These are phyloP conservation scores for Thera britannica DNA, from an alignment of 2,888 invertebrate species.

Conservation along the genomic window DNA sequence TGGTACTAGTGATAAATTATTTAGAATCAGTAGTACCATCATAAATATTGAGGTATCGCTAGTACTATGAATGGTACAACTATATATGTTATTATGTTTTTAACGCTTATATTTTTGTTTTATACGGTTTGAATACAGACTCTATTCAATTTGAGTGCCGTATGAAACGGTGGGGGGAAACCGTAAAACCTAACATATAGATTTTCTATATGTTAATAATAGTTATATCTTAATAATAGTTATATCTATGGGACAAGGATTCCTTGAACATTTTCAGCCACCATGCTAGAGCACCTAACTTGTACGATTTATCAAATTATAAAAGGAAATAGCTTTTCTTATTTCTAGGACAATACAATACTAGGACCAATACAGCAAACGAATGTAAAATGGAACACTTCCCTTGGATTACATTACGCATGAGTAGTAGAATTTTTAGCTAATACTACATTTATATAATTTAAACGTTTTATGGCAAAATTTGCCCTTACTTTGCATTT, in stretches of 20 bases:
- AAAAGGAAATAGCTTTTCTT: constrained; percentile 20
- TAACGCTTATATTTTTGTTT: neutral
- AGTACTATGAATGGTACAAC: too few relatives aligned
- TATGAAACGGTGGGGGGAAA: constrained; percentile 24
- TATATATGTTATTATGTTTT: too few relatives aligned
- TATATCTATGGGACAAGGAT: constrained; percentile 34
- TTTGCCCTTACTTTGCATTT: neutral
- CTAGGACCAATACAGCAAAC: constrained; percentile 41
- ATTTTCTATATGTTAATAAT: constrained; percentile 14
- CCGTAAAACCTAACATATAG: constrained; percentile 22
- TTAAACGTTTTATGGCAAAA: constrained; percentile 16
- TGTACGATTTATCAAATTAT: constrained; percentile 36
- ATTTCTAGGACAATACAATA: constrained; percentile 19
- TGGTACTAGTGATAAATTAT: too few relatives aligned
- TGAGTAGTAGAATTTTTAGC: constrained; percentile 18
- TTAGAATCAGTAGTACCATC: too few relatives aligned
- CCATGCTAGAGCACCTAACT: constrained; percentile 42
- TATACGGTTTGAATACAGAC: constrained; percentile 7
- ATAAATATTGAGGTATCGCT: too few relatives aligned
- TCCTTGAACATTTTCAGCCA: constrained; percentile 36
- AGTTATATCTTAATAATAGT: constrained; percentile 16
- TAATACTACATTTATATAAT: constrained; percentile 17
- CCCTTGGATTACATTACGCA: constrained; percentile 23
- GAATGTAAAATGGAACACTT: constrained; percentile 50
- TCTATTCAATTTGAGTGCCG: neutral